Evolutionary conservation across 2,797 vertebrate species (phyloP).

Genomic region (Cuculus canorus): DNA sequence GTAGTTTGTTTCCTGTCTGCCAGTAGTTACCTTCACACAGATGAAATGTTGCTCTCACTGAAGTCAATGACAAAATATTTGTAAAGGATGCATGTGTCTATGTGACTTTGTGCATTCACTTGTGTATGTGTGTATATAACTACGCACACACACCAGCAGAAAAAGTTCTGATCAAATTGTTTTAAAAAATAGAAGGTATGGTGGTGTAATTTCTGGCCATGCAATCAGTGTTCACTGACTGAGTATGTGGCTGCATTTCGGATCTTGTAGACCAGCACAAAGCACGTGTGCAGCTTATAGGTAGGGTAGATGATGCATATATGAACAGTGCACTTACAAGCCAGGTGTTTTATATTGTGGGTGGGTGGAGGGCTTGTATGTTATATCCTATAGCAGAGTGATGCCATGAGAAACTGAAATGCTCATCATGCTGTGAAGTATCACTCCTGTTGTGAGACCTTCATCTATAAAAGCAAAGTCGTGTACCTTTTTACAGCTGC

Average conservation of each 20-base stretch:
- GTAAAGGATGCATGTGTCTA: neutral
- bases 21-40: neutral
- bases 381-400: neutral
- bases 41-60: neutral
- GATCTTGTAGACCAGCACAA: neutral
- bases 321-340: neutral
- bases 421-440: neutral
- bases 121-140: neutral
- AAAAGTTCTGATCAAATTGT: neutral
- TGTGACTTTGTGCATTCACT: neutral
- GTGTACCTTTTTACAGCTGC: neutral
- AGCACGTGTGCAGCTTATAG: fast-evolving
- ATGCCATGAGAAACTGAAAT: neutral
- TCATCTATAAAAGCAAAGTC: neutral
- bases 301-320: neutral
- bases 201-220: neutral
- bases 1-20: neutral
- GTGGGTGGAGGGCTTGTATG: neutral
- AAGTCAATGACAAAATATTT: neutral
- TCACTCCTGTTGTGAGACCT: fast-evolving
- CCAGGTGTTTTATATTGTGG: neutral
- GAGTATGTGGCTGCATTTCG: neutral
- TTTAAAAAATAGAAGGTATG: neutral
- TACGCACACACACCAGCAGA: neutral
- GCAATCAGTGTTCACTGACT: neutral